Evolutionary conservation across 2,797 vertebrate genomes (phyloP).

Genomic region (Sus cebifrons): DNA sequence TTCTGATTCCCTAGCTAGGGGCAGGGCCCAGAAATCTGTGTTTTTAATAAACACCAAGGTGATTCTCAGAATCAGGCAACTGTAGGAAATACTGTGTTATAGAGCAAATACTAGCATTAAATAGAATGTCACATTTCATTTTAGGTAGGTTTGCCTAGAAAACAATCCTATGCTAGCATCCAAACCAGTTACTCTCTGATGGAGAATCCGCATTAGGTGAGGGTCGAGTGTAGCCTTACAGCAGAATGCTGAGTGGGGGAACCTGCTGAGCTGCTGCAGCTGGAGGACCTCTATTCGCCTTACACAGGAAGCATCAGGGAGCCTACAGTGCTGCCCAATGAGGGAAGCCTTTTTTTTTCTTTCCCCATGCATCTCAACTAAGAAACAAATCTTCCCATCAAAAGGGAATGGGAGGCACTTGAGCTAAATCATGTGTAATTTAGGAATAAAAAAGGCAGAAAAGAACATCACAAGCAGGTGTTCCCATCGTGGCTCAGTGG

Average conservation of each 20-base stretch:
- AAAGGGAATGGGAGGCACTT: no score
- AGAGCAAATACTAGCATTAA: background rate
- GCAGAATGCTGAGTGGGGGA: background rate
- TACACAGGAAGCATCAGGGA: no score
- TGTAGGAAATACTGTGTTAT: background rate
- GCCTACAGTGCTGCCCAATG: no score
- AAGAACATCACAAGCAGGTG: no score
- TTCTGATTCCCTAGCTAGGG: background rate
- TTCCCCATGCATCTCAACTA: no score
- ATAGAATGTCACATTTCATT: constrained; percentile 23
- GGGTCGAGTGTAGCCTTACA: no score
- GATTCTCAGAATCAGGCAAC: background rate
- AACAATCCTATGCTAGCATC: background rate
- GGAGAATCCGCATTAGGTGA: background rate
- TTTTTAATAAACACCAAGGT: background rate
- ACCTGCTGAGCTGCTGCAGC: background rate
- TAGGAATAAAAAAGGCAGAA: no score
- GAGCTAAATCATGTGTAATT: no score
- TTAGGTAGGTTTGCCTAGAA: background rate
- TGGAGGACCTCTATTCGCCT: no score
- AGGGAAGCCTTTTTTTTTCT: no score
- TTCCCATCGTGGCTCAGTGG: no score
- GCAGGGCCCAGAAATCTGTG: background rate
- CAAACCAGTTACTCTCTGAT: background rate
- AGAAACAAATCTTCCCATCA: no score